These are phyloP conservation scores for Punctoribates punctum DNA, from an alignment of 2,888 invertebrate species.

Conservation along the genomic window DNA sequence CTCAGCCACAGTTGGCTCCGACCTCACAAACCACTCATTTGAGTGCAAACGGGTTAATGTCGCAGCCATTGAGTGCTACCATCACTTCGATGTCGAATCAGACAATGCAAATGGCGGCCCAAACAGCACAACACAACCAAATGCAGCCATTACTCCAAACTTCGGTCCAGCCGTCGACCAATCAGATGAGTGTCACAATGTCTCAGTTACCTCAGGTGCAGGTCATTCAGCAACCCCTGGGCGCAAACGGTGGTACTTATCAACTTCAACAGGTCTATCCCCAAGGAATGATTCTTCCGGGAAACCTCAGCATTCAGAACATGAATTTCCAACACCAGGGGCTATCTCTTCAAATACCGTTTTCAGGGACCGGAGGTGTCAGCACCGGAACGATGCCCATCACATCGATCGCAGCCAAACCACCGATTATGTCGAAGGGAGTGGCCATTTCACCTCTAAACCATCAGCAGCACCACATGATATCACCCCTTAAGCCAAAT, in stretches of 20 bases:
- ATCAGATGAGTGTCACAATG: conserved; percentile 13
- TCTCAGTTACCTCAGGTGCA: conserved; percentile 16
- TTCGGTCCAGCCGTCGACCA: background rate
- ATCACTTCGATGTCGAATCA: background rate
- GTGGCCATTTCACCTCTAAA: conserved; percentile 7
- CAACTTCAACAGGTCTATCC: conserved; percentile 25
- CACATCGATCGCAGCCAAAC: conserved; percentile 22
- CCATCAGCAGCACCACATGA: conserved; percentile 6
- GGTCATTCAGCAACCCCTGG: conserved; percentile 7
- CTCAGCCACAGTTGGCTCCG: conserved; percentile 4
- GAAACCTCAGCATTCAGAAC: conserved; percentile 2
- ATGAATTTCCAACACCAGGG: conserved; percentile 8
- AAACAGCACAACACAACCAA: background rate
- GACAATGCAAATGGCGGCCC: conserved; percentile 8
- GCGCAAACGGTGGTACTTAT: background rate
- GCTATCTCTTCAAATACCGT: conserved; percentile 14
- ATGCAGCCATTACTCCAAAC: conserved; percentile 5
- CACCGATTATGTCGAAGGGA: conserved; percentile 23
- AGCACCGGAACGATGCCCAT: conserved; percentile 17
- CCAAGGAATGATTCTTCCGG: background rate
- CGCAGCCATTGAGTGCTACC: background rate
- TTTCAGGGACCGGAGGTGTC: background rate
- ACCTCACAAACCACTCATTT: conserved; percentile 3
- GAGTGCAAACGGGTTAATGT: background rate
- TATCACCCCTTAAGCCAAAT: conserved; percentile 6